Percentiles rank a stretch among this genome's conserved stretches.
Evolutionary conservation across 2,113 vertebrate genomes (phyloP).

Genomic region (Hemicordylus capensis): DNA sequence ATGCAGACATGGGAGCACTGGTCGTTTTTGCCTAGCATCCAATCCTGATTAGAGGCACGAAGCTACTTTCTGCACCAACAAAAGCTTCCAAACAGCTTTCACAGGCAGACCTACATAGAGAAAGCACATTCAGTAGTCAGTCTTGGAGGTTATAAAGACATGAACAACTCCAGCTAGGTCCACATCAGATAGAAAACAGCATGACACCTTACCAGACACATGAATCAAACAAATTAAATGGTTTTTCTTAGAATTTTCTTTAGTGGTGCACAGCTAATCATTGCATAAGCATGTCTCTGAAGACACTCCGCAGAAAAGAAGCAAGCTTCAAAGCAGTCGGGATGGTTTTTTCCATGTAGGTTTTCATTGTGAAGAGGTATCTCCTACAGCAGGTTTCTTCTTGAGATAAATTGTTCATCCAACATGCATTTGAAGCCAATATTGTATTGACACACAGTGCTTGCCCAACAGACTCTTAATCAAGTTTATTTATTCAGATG

Average conservation of each 20-base stretch:
- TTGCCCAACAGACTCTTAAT: constrained; percentile 12
- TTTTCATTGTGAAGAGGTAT: neutral
- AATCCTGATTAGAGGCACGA: neutral
- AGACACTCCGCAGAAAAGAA: neutral
- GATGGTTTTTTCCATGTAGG: neutral
- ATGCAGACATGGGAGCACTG: too few relatives aligned
- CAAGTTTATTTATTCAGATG: constrained; percentile 34
- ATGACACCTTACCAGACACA: neutral
- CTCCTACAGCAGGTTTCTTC: neutral
- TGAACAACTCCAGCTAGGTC: neutral
- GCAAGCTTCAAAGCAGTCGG: neutral
- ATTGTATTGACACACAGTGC: constrained; percentile 10
- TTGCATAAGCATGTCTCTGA: neutral
- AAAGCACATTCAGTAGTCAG: neutral
- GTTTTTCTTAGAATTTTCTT: constrained; percentile 3
- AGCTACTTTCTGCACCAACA: neutral
- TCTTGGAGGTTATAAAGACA: neutral
- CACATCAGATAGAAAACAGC: neutral
- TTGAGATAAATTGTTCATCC: neutral
- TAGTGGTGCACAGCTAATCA: neutral
- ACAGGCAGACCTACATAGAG: neutral
- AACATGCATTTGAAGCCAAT: constrained; percentile 12
- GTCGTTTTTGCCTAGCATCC: too few relatives aligned
- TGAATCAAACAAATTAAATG: constrained; percentile 2
- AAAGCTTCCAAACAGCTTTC: neutral